phyloP scores from a whole-genome alignment of 2,888 invertebrate species.

The Mythimna loreyi region DNA sequence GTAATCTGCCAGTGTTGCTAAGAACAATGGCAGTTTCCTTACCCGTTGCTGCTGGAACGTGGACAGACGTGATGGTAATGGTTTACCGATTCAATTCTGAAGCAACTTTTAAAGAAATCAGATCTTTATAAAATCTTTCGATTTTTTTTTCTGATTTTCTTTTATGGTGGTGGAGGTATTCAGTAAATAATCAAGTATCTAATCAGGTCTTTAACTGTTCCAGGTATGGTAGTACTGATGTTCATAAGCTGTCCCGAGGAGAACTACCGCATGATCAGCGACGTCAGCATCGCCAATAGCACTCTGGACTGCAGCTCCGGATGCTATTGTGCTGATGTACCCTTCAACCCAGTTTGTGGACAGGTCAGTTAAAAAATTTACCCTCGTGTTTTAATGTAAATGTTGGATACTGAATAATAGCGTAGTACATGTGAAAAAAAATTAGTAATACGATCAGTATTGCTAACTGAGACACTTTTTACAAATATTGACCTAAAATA shows the following conservation, averaged over 20 bases:
- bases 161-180: background rate
- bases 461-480: no score
- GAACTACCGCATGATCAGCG: slow-evolving; percentile 93
- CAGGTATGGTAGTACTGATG: slow-evolving; percentile 96
- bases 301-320: slow-evolving; percentile 90
- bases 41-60: background rate
- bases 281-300: slow-evolving; percentile 66
- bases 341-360: slow-evolving; percentile 96
- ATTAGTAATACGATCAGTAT: no score
- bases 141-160: background rate
- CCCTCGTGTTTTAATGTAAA: background rate
- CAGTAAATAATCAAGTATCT: no score
- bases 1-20: background rate
- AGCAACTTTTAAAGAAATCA: no score
- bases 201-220: slow-evolving; percentile 52
- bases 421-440: no score
- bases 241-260: slow-evolving; percentile 97
- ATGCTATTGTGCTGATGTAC: slow-evolving; percentile 94
- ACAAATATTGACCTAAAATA: no score
- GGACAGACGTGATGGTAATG: background rate
- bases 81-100: background rate
- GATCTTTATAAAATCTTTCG: background rate
- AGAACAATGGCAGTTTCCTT: background rate
- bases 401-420: no score
- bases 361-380: slow-evolving; percentile 76